Evolutionary conservation across 2,113 vertebrate species (phyloP).

Genomic region (Scortum barcoo): DNA sequence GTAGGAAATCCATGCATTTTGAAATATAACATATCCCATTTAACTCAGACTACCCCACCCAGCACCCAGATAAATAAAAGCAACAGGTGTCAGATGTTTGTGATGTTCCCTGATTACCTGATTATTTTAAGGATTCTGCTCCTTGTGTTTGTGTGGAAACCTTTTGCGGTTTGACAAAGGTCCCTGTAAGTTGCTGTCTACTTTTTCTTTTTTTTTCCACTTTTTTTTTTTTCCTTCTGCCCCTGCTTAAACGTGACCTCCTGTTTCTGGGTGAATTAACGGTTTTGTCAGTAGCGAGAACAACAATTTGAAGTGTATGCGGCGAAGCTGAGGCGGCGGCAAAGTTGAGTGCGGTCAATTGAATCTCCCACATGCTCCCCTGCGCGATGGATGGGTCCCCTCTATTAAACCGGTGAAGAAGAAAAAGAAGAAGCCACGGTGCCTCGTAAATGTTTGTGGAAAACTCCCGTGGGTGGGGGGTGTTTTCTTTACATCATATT

Average conservation of each 20-base stretch:
- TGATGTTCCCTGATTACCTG: not conserved
- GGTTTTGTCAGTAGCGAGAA: conserved; percentile 78
- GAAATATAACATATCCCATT: not conserved
- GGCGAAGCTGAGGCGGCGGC: conserved; percentile 69
- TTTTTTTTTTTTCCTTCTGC: conserved; percentile 20
- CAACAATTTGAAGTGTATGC: conserved; percentile 74
- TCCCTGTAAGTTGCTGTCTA: conserved; percentile 49
- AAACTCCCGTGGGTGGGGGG: conserved; percentile 14
- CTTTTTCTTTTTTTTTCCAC: conserved; percentile 31
- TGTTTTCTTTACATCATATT: not conserved
- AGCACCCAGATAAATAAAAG: conserved; percentile 37
- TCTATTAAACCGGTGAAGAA: conserved; percentile 29
- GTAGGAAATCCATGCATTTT: not conserved
- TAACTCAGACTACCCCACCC: not conserved
- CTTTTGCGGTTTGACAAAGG: conserved; percentile 52
- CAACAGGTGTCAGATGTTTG: conserved; percentile 59
- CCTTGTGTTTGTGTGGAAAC: conserved; percentile 29
- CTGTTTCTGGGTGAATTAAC: conserved; percentile 81
- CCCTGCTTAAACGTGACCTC: conserved; percentile 76
- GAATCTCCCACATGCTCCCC: conserved; percentile 67
- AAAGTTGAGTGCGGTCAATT: conserved; percentile 78
- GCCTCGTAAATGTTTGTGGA: conserved; percentile 50
- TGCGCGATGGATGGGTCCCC: conserved; percentile 50
- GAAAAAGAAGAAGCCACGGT: too few species aligned
- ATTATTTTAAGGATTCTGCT: conserved; percentile 19